These are phyloP conservation scores for Sardina pilchardus DNA, from an alignment of 2,113 vertebrate species.

Conservation along the genomic window DNA sequence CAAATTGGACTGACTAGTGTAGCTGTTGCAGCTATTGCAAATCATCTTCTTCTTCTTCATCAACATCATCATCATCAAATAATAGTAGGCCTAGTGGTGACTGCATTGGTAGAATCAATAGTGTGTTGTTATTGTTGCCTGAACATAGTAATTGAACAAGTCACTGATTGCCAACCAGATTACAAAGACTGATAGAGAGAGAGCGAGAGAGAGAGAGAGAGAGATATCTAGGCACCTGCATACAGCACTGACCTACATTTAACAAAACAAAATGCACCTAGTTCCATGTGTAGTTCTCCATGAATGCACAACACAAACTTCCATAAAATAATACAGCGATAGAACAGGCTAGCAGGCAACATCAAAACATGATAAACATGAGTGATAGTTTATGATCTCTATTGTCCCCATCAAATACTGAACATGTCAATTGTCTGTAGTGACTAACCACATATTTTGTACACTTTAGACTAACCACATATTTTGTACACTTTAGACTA, in stretches of 20 bases:
- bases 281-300: neutral
- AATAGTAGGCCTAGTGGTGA: neutral
- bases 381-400: neutral
- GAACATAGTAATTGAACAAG: neutral
- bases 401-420: neutral
- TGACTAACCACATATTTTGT: no score
- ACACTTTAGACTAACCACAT: neutral
- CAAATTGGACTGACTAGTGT: no score
- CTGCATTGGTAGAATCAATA: neutral
- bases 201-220: neutral
- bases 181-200: neutral
- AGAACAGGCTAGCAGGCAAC: neutral
- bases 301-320: neutral
- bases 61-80: neutral
- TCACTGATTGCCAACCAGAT: neutral
- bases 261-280: neutral
- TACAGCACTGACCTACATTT: neutral
- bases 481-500: neutral
- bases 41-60: neutral
- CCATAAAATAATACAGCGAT: neutral
- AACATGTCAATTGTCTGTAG: neutral
- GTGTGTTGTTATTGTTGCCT: neutral
- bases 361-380: neutral
- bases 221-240: neutral
- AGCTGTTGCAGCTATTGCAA: no score